Conservation (phyloP, 2,113 vertebrate species). For the Phoenicopterus ruber region DNA sequence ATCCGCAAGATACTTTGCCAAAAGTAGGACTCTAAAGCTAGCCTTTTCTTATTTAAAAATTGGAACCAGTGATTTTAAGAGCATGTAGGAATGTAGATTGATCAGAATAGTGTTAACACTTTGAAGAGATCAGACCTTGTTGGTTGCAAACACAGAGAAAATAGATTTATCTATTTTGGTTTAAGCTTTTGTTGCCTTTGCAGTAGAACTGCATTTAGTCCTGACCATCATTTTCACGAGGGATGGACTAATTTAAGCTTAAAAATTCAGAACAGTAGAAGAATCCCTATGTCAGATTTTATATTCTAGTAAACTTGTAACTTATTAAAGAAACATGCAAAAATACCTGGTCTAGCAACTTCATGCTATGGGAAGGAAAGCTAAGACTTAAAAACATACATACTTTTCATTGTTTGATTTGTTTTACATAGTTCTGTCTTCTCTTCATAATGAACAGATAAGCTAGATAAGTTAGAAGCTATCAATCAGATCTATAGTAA, state of each 20-base stretch:
- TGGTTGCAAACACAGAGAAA: neutral
- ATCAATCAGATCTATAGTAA: neutral
- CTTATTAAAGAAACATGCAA: neutral
- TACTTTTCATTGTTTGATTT: neutral
- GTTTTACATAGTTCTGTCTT: neutral
- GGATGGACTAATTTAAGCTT: neutral
- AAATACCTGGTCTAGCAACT: neutral
- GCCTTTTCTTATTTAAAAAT: neutral
- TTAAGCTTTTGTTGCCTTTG: neutral
- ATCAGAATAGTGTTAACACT: neutral
- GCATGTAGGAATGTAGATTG: neutral
- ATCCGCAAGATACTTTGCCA: neutral
- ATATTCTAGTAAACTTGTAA: neutral
- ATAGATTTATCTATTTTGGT: neutral
- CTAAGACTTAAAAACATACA: neutral
- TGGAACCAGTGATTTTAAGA: neutral
- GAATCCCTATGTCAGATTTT: neutral
- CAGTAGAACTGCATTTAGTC: neutral
- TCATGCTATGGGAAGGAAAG: neutral
- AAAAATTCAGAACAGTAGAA: neutral
- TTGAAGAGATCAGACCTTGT: neutral
- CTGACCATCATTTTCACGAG: neutral
- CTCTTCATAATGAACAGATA: neutral
- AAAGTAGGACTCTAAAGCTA: neutral
- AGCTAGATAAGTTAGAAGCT: neutral